phyloP scores from a whole-genome alignment of 2,888 invertebrate species.

The Apamea sordens region DNA sequence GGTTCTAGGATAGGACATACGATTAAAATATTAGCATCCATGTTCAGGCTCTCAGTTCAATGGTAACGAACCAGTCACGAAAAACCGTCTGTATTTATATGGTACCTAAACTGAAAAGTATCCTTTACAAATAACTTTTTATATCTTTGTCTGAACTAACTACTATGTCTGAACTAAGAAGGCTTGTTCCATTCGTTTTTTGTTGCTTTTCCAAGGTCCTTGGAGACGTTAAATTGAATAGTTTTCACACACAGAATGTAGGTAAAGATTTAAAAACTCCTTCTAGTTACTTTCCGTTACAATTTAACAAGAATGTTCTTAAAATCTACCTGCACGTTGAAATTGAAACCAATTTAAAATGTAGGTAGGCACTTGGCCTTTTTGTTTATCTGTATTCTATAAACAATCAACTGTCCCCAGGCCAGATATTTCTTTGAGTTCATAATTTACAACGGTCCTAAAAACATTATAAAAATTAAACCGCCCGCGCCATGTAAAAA shows the following conservation, averaged over 20 bases:
- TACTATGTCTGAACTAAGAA: constrained; percentile 20
- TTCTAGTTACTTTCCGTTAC: background rate
- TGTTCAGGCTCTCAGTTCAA: constrained; percentile 24
- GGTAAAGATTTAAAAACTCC: background rate
- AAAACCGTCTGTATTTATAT: constrained; percentile 14
- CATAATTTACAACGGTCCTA: constrained; percentile 14
- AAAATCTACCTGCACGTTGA: background rate
- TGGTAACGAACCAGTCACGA: constrained; percentile 23
- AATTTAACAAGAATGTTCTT: background rate
- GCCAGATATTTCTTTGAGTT: constrained; percentile 7
- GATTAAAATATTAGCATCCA: background rate
- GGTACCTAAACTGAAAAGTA: constrained; percentile 16
- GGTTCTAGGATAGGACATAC: background rate
- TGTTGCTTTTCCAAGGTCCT: constrained; percentile 34
- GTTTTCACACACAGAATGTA: constrained; percentile 11
- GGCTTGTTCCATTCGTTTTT: constrained; percentile 33
- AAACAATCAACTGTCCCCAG: constrained; percentile 8
- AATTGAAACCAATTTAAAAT: constrained; percentile 17
- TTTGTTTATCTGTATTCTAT: constrained; percentile 1
- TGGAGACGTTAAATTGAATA: constrained; percentile 33
- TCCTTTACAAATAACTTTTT: constrained; percentile 40
- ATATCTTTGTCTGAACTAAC: constrained; percentile 23
- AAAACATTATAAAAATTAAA: constrained; percentile 8
- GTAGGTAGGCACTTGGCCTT: background rate
- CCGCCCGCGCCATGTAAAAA: background rate